These are phyloP conservation scores for Sceloporus undulatus DNA, from an alignment of 2,113 vertebrate genomes.

Conservation along the genomic window DNA sequence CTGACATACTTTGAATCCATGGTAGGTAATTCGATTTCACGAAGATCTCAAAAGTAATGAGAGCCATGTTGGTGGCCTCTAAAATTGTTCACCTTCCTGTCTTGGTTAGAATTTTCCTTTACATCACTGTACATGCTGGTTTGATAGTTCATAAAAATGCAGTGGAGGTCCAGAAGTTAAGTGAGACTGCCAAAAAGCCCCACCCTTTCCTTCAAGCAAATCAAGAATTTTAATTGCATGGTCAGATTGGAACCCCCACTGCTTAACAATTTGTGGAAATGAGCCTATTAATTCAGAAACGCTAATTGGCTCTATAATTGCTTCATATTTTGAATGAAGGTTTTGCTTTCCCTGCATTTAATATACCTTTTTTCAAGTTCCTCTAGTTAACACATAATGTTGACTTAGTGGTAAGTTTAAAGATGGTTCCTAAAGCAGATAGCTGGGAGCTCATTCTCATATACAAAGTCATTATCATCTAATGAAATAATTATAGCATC, in stretches of 20 bases:
- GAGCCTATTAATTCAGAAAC: slow-evolving; percentile 21
- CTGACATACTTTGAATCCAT: neutral
- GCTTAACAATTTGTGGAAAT: slow-evolving; percentile 16
- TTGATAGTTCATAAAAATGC: slow-evolving; percentile 20
- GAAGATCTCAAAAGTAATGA: slow-evolving; percentile 1
- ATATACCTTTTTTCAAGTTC: neutral
- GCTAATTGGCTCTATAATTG: slow-evolving; percentile 17
- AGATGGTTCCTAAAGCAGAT: neutral
- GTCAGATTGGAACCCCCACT: neutral
- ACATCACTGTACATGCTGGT: neutral
- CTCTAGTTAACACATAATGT: neutral
- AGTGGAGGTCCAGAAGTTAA: slow-evolving; percentile 1
- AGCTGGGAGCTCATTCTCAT: slow-evolving; percentile 3
- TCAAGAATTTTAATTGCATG: slow-evolving; percentile 12
- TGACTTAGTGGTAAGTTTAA: neutral
- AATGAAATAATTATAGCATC: neutral
- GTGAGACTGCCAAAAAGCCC: neutral
- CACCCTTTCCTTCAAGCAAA: neutral
- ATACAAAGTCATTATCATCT: neutral
- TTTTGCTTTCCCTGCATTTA: neutral
- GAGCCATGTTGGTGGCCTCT: slow-evolving; percentile 3
- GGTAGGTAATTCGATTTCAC: neutral
- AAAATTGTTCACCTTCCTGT: neutral
- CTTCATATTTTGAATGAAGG: neutral
- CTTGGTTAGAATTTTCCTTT: slow-evolving; percentile 9